Evolutionary conservation across 37 sponge, comb jelly and placozoan genomes (phyloP).

Genomic region (Corticium candelabrum): DNA sequence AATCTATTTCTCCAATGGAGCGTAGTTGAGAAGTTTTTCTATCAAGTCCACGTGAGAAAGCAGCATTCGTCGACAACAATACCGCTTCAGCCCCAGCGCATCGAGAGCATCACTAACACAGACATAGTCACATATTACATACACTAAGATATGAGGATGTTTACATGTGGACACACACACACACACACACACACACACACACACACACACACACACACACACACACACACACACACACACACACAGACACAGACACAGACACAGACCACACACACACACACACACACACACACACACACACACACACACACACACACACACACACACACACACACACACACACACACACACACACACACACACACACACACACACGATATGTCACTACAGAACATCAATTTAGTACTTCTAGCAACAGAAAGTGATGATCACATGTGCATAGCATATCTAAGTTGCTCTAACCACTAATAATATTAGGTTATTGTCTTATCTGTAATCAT

Average conservation of each 20-base stretch:
- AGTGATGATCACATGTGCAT: too few relatives aligned
- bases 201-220: constrained; percentile 25
- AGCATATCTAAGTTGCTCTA: too few relatives aligned
- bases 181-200: constrained; percentile 27
- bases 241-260: constrained; percentile 3
- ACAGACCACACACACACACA: neutral
- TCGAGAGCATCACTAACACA: constrained; percentile 85
- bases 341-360: constrained; percentile 11
- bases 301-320: constrained; percentile 1
- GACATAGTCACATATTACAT: neutral
- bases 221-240: constrained; percentile 21
- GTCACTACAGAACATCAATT: too few relatives aligned
- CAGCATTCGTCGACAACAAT: constrained; percentile 96
- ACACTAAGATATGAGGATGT: constrained; percentile 12
- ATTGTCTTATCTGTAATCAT: too few relatives aligned
- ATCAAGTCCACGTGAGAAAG: constrained; percentile 97
- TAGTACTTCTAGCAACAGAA: too few relatives aligned
- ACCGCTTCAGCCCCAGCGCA: constrained; percentile 87
- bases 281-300: neutral
- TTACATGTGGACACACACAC: too few relatives aligned
- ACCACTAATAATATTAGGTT: too few relatives aligned
- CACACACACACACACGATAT: too few relatives aligned
- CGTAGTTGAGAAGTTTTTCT: constrained; percentile 98
- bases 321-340: constrained; percentile 7
- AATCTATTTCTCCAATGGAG: constrained; percentile 96